Conservation (phyloP, 2,113 vertebrate genomes). For the Elaphurus davidianus region DNA sequence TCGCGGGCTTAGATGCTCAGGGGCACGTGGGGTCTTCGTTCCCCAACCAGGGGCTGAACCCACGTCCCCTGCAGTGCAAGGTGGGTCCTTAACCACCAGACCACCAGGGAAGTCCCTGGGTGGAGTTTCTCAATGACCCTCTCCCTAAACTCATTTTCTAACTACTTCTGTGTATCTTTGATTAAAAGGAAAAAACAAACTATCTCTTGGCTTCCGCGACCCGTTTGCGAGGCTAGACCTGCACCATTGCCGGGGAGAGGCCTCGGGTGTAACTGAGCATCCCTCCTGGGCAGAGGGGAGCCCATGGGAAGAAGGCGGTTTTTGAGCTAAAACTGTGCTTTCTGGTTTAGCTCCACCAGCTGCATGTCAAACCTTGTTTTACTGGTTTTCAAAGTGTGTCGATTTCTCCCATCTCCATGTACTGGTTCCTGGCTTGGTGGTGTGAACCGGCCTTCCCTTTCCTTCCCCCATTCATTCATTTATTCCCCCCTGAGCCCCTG, state of each 20-base stretch:
- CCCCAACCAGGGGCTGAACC: not conserved
- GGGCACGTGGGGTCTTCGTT: not conserved
- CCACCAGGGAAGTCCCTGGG: not conserved
- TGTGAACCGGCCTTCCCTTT: not conserved
- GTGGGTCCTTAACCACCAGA: not conserved
- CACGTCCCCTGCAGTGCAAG: not conserved
- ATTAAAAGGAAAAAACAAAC: not conserved
- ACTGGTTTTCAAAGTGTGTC: not conserved
- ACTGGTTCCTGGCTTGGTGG: not conserved
- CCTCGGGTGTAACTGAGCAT: fast-evolving
- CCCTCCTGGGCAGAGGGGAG: not conserved
- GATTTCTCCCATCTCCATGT: fast-evolving
- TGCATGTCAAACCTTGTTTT: not conserved
- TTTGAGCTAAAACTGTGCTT: not conserved
- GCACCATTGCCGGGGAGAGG: not conserved
- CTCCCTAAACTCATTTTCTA: not conserved
- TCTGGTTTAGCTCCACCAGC: not conserved
- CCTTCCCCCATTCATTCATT: too few species aligned
- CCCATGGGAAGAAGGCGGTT: not conserved
- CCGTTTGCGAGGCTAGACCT: not conserved
- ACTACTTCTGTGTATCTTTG: not conserved
- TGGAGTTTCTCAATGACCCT: not conserved
- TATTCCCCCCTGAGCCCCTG: not conserved
- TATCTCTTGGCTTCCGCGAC: not conserved
- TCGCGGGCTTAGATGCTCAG: not conserved